These are phyloP conservation scores for Xestia sexstrigata DNA, from an alignment of 2,888 invertebrate genomes.

Conservation along the genomic window DNA sequence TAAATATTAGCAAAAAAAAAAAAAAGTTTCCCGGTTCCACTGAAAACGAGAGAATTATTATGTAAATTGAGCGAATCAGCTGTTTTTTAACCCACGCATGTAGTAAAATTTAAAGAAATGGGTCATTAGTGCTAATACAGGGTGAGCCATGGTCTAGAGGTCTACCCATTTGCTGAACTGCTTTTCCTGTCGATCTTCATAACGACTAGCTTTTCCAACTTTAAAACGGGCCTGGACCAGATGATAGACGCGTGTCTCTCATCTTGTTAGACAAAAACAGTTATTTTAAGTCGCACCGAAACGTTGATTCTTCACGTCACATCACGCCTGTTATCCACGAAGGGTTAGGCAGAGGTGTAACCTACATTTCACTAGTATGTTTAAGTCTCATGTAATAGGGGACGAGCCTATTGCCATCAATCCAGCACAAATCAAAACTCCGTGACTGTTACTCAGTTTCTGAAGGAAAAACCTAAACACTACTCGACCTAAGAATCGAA, in stretches of 20 bases:
- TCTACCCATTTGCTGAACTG: slow-evolving; percentile 47
- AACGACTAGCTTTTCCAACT: neutral
- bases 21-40: slow-evolving; percentile 24
- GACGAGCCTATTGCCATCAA: neutral
- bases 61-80: slow-evolving; percentile 51
- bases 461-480: neutral
- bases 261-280: neutral
- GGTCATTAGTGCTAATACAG: slow-evolving; percentile 53
- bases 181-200: neutral
- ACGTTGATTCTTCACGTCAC: neutral
- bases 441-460: neutral
- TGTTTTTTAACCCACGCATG: slow-evolving; percentile 56
- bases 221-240: neutral
- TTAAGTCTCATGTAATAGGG: neutral
- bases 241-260: neutral
- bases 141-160: slow-evolving; percentile 55
- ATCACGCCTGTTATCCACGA: neutral
- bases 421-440: too few species aligned
- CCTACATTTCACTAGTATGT: neutral
- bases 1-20: slow-evolving; percentile 40
- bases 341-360: neutral
- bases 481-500: neutral
- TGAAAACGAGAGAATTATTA: slow-evolving; percentile 44
- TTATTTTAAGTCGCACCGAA: neutral
- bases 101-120: slow-evolving; percentile 58